Conservation (phyloP, 2,113 vertebrate species). For the Todiramphus saurophagus region DNA sequence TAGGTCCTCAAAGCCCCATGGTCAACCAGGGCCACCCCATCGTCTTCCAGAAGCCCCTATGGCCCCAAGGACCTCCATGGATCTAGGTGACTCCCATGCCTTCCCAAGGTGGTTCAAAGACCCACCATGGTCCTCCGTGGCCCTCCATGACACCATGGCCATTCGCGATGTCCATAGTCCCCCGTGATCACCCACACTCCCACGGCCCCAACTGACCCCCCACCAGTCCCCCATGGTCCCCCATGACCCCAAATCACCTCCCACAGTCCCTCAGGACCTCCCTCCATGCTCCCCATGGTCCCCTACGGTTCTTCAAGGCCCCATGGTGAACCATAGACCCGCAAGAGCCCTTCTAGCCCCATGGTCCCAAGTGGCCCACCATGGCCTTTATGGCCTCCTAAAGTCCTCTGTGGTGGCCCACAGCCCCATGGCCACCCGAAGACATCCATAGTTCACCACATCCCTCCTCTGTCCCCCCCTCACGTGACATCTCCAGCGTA, state of each 20-base stretch:
- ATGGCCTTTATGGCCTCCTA: neutral
- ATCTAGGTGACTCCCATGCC: too few species aligned
- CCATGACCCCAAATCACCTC: neutral
- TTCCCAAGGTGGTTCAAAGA: neutral
- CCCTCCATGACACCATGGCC: neutral
- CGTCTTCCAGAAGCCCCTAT: neutral
- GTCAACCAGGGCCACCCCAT: neutral
- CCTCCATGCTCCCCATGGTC: too few species aligned
- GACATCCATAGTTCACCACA: neutral
- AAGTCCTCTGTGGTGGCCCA: neutral
- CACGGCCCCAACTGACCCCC: neutral
- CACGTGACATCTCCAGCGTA: conserved; percentile 93
- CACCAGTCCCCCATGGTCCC: neutral
- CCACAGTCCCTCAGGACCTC: neutral
- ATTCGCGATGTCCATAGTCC: neutral
- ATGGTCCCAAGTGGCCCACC: too few species aligned
- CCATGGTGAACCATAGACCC: neutral
- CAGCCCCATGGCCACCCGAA: neutral
- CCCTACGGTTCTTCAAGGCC: neutral
- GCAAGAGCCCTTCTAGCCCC: neutral
- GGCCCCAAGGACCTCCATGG: neutral
- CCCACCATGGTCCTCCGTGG: too few species aligned
- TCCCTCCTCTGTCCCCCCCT: conserved; percentile 37
- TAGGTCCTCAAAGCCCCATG: neutral
- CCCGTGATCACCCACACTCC: neutral